Evolutionary conservation across 2,113 vertebrate species (phyloP).

Genomic region (Nycticebus coucang): DNA sequence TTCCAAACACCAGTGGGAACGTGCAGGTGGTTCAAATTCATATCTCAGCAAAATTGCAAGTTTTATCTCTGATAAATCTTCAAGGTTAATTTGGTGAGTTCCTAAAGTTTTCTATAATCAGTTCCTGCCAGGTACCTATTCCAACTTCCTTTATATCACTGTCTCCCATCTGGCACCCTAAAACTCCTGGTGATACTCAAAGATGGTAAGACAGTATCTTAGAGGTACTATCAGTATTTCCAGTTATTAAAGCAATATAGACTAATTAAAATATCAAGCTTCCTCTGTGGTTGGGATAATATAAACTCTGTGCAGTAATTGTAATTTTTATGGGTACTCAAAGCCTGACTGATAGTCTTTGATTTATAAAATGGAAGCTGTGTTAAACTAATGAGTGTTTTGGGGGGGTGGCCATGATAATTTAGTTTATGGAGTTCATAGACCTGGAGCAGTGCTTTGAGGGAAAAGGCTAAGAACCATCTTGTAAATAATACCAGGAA

Average conservation of each 20-base stretch:
- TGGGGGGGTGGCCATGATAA: not conserved
- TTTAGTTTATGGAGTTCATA: not conserved
- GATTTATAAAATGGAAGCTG: not conserved
- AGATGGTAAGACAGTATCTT: no score
- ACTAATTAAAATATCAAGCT: not conserved
- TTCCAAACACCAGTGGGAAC: not conserved
- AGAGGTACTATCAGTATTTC: not conserved
- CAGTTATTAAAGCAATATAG: not conserved
- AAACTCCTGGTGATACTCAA: not conserved
- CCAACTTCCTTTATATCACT: not conserved
- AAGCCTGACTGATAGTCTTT: not conserved
- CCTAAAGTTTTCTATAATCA: not conserved
- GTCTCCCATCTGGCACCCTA: not conserved
- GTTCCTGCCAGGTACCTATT: not conserved
- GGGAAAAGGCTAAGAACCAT: not conserved
- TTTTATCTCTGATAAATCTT: not conserved
- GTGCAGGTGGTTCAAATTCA: not conserved
- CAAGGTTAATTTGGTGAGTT: not conserved
- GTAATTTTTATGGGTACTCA: not conserved
- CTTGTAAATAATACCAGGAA: not conserved
- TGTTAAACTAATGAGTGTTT: not conserved
- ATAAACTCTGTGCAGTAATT: not conserved
- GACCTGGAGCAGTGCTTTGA: not conserved
- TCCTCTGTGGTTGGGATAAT: not conserved
- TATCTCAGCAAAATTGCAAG: conserved; percentile 8